phyloP scores from a whole-genome alignment of 2,888 invertebrate genomes.

The Xanthorhoe designata region DNA sequence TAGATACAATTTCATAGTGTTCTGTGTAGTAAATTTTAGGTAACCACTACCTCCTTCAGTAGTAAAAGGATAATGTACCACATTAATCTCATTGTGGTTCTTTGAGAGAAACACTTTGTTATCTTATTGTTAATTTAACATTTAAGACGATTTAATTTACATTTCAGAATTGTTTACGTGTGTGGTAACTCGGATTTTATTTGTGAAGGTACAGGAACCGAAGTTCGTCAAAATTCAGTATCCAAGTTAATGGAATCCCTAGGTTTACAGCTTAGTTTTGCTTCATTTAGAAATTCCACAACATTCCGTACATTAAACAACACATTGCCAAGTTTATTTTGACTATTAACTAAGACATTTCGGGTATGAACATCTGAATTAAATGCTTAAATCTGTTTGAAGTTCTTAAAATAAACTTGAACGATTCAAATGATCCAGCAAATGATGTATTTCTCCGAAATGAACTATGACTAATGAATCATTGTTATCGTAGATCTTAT shows the following conservation, averaged over 20 bases:
- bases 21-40: slow-evolving; percentile 7
- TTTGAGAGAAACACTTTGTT: not conserved
- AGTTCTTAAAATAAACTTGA: not conserved
- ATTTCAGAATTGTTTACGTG: too few relatives aligned
- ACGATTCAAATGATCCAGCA: not conserved
- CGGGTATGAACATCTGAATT: not conserved
- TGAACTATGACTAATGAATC: not conserved
- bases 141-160: too few relatives aligned
- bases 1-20: slow-evolving; percentile 25
- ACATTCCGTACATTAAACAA: not conserved
- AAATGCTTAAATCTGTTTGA: not conserved
- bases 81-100: slow-evolving; percentile 10
- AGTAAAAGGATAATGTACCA: slow-evolving; percentile 7
- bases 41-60: slow-evolving; percentile 16
- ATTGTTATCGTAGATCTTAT: too few relatives aligned
- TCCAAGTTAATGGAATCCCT: not conserved
- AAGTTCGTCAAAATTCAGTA: not conserved
- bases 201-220: too few relatives aligned
- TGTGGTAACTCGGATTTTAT: too few relatives aligned
- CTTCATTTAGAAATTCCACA: slow-evolving; percentile 17
- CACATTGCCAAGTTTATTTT: slow-evolving; percentile 7
- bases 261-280: slow-evolving; percentile 1
- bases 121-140: too few relatives aligned
- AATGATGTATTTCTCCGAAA: not conserved
- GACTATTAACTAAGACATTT: slow-evolving; percentile 1